Conservation (phyloP, 2,888 invertebrate genomes). For the Laothoe populi region DNA sequence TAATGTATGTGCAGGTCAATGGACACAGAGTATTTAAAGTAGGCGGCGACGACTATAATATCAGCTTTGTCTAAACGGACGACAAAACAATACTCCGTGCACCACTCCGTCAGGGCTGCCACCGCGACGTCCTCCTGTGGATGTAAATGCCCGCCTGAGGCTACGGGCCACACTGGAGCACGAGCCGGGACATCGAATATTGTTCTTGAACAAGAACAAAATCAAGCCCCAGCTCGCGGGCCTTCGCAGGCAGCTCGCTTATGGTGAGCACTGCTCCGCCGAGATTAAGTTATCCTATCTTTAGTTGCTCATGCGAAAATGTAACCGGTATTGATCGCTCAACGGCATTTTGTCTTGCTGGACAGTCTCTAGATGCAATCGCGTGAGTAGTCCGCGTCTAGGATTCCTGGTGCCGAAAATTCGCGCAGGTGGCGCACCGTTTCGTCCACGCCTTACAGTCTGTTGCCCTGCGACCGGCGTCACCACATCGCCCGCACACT, state of each 20-base stretch:
- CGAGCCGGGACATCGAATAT: slow-evolving; percentile 26
- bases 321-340: no score
- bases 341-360: slow-evolving; percentile 30
- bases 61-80: no score
- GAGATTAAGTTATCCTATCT: slow-evolving; percentile 41
- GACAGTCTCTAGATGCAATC: slow-evolving; percentile 36
- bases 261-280: slow-evolving; percentile 37
- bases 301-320: accelerated
- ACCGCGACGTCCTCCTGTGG: background rate
- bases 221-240: slow-evolving; percentile 25
- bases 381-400: slow-evolving; percentile 30
- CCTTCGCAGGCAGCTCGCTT: slow-evolving; percentile 34
- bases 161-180: background rate
- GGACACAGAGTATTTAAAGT: no score
- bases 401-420: no score
- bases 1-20: no score
- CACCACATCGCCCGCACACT: slow-evolving; percentile 40
- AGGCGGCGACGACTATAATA: no score
- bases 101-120: accelerated
- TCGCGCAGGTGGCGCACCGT: slow-evolving; percentile 38
- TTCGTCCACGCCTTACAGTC: slow-evolving; percentile 27
- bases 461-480: slow-evolving; percentile 28
- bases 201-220: slow-evolving; percentile 46
- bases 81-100: no score
- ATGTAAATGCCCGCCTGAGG: background rate